Percentiles rank a stretch among this genome's conserved stretches.
phyloP scores from a whole-genome alignment of 1,140 invertebrate species.

The Papilio polyxenes region DNA sequence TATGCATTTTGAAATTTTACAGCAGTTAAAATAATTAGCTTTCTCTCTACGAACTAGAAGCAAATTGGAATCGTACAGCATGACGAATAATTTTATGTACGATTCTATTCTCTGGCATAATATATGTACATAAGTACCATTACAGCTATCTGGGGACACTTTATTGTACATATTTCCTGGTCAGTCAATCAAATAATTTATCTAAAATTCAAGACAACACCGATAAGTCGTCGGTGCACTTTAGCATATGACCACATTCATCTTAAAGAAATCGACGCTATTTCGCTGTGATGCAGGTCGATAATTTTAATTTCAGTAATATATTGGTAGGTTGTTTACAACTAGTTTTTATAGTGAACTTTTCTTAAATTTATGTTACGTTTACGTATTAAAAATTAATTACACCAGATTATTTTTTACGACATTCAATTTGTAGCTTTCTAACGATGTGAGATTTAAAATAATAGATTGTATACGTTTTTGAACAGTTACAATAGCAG shows the following conservation, averaged over 20 bases:
- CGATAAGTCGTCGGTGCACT: not conserved
- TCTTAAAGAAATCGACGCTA: not conserved
- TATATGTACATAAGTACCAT: constrained; percentile 25
- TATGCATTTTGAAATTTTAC: constrained; percentile 52
- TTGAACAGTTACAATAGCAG: too few relatives aligned
- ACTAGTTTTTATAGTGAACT: not conserved
- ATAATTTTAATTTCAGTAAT: constrained; percentile 9
- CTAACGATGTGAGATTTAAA: too few relatives aligned
- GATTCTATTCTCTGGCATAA: not conserved
- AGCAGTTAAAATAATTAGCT: constrained; percentile 53
- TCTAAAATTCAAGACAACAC: constrained; percentile 12
- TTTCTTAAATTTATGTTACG: not conserved
- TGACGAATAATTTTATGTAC: constrained; percentile 52
- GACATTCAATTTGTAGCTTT: too few relatives aligned
- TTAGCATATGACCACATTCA: not conserved
- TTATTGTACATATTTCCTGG: constrained; percentile 13
- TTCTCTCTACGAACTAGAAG: constrained; percentile 62
- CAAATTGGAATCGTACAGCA: constrained; percentile 56
- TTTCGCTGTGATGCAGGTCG: not conserved
- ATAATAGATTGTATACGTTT: too few relatives aligned
- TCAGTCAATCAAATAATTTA: constrained; percentile 20
- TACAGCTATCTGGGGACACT: not conserved
- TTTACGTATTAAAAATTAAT: not conserved
- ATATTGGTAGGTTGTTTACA: not conserved
- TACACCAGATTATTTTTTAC: too few relatives aligned